Base-by-base conservation (phyloP, 1,140 invertebrate species). In the Pteromalus puparum region DNA sequence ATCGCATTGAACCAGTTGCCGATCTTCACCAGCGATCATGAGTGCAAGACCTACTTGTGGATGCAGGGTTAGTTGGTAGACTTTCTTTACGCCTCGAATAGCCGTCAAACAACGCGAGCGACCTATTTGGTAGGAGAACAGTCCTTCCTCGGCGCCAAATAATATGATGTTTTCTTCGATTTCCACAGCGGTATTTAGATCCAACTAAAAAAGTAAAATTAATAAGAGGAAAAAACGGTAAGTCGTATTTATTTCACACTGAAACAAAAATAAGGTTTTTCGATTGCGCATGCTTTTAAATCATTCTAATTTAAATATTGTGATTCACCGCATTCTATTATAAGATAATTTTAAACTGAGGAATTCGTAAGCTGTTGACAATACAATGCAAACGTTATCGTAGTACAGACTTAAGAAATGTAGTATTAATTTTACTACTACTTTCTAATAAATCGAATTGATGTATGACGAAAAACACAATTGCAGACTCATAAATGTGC, bases 1-100 rank as follows among this genome's bases (percentile, higher is more conserved):
- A 88, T 96, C 95, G 87, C 95, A 95, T 26, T 93, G 93, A 15
- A 96, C 94, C 1, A 97, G 90, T 46, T 94, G 92, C 61, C 95
- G 93, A n/a, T 95, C 95, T 82, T 94, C 93, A 1, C 95, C 95
- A 42, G 94, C 95, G 86, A 96, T 95, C 92, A 96, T 94, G 38
- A 97, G 90, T n/a, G 95, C 95, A 30, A 95, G 89, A 68, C 94
- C 94, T 21, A 96, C 88, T 2, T 94, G 92, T 15, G 92, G 88
- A 65, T 96, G 93, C 18, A 95, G 88, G 1, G 94, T 92, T 53
- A 97, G 94, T 86, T 95, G 95, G 83, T 95, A 95, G 3, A 97
- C 94, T 70, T 93, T 93, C 75, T 93, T 94, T 26, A 96, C 93
- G 2, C 96, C 96, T 1, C 94, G 92, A 82, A 97, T 95, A 1